Conservation (phyloP, 2,797 vertebrate genomes). For the Tapera naevia region DNA sequence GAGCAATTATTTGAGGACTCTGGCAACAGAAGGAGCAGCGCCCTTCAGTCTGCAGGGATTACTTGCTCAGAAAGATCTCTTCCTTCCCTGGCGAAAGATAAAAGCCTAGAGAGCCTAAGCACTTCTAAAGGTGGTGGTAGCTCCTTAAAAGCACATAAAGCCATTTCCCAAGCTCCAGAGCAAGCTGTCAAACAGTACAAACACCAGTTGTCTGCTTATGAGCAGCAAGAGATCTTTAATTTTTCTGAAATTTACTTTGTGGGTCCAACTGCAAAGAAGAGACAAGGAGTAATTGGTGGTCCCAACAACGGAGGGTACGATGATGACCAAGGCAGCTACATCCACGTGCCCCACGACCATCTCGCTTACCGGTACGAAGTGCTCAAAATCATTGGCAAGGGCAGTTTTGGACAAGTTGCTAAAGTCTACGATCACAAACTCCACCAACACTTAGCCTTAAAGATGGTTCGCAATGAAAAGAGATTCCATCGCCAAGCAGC, state of each 20-base stretch:
- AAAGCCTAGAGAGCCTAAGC: constrained; percentile 80
- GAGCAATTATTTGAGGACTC: constrained; percentile 94
- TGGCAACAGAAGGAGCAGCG: constrained; percentile 83
- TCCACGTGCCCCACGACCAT: constrained; percentile 94
- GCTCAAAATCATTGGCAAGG: constrained; percentile 96
- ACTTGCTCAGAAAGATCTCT: constrained; percentile 76
- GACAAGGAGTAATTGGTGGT: constrained; percentile 87
- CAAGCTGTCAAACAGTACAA: constrained; percentile 92
- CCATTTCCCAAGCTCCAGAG: constrained; percentile 84
- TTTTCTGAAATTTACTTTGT: constrained; percentile 93
- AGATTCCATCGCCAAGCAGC: constrained; percentile 95
- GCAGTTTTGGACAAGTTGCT: constrained; percentile 97
- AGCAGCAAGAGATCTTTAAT: constrained; percentile 90
- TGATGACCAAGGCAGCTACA: constrained; percentile 94
- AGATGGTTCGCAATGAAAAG: constrained; percentile 98
- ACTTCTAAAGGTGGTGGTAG: constrained; percentile 65
- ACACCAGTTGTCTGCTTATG: constrained; percentile 87
- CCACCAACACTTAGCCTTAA: constrained; percentile 94
- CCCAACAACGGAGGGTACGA: constrained; percentile 94
- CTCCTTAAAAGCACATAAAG: constrained; percentile 76
- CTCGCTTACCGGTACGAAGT: constrained; percentile 96
- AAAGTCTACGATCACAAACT: constrained; percentile 97
- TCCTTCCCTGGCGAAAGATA: constrained; percentile 82
- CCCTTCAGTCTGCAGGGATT: constrained; percentile 79
- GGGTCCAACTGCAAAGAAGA: constrained; percentile 95